These are phyloP conservation scores for Lycopodina hypogea DNA, from an alignment of 37 sponge, comb jelly and placozoan genomes.

Conservation along the genomic window DNA sequence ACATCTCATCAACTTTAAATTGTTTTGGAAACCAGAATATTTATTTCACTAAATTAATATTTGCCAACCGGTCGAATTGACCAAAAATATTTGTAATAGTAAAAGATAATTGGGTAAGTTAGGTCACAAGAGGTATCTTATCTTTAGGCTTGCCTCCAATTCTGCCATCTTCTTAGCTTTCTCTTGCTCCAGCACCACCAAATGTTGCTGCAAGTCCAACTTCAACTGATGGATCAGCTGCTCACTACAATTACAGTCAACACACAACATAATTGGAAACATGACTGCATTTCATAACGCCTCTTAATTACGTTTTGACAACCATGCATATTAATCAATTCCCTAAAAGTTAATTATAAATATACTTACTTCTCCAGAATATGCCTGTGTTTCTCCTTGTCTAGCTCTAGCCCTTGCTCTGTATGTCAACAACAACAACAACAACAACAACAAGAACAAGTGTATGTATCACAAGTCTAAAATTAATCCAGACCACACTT, in stretches of 20 bases:
- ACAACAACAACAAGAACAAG: neutral
- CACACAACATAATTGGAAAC: too few species aligned
- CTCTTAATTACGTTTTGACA: neutral
- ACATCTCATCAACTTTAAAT: too few species aligned
- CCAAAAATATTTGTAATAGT: too few species aligned
- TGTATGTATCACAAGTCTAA: neutral
- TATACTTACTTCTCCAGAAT: constrained; percentile 53
- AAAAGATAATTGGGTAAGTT: too few species aligned
- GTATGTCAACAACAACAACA: neutral
- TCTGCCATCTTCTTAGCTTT: constrained; percentile 55
- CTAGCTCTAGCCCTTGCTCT: constrained; percentile 71
- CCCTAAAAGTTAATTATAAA: too few species aligned
- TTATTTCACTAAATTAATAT: too few species aligned
- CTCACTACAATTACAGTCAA: constrained; percentile 25
- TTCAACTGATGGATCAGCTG: constrained; percentile 60
- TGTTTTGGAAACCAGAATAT: too few species aligned
- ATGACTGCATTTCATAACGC: neutral
- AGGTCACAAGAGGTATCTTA: too few species aligned
- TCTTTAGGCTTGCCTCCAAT: constrained; percentile 31
- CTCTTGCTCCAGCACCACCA: constrained; percentile 56
- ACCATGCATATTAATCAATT: neutral
- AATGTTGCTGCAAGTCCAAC: constrained; percentile 61
- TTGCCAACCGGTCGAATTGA: too few species aligned
- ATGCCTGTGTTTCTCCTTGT: constrained; percentile 46
- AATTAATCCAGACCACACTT: too few species aligned